Evolutionary conservation across 2,797 vertebrate species (phyloP), one percentile per base, ranked within the genome.

Genomic region (Phrynocephalus forsythii): DNA sequence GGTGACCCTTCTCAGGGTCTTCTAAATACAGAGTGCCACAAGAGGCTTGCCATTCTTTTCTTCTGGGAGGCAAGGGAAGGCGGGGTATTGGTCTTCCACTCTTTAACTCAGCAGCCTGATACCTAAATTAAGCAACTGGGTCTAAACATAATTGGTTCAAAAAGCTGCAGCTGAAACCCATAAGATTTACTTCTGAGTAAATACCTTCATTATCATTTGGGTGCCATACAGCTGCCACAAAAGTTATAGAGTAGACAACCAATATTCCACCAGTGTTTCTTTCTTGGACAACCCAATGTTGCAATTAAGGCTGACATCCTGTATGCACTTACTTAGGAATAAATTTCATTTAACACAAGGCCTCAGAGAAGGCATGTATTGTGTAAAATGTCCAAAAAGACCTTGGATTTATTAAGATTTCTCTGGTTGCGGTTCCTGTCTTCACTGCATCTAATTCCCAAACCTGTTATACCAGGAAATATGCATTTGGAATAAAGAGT

Each of bases 371-470:
- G 50, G 9, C 9, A 60, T 30, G n/a, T 79, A 18, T 28, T 60
- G 2, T 30, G 52, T 3, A 79, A 79, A 87, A 68, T 76, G 93
- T 88, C 63, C 86, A 56, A 81, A 79, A 69, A 71, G 92, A 83
- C n/a, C 18, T 72, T 13, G 28, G 22, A 15, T 52, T 26, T 86
- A 60, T 81, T 38, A 30, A 18, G 0, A 3, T 6, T 78, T 83
- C 90, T n/a, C 38, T 60, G 88, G 89, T 88, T 87, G 24, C 83
- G 83, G 68, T 28, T 5, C 11, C 78, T 72, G 1, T 52, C 60
- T 63, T 63, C 9, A 63, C 16, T 63, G 18, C 18, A 63, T 56
- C 52, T 63, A 18, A 63, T 63, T 63, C 60, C 60, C 60, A 86
- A 86, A 72, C 30, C 7, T 72, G 52, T 63, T 71, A 68, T 8